phyloP scores from a whole-genome alignment of 2,797 vertebrate species.

The Characodon lateralis region DNA sequence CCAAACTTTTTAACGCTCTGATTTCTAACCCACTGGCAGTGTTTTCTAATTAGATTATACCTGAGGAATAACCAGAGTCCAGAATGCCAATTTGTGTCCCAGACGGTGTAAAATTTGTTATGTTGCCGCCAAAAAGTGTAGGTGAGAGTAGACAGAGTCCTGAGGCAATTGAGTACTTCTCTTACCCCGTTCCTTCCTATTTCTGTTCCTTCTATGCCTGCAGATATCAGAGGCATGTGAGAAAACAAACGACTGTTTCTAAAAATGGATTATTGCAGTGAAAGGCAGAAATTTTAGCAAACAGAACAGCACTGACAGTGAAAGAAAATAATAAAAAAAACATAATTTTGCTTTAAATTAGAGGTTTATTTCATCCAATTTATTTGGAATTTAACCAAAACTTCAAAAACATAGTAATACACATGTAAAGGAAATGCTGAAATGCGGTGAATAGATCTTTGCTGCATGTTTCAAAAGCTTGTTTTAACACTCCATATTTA shows the following conservation, averaged over 20 bases:
- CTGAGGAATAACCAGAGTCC: constrained; percentile 71
- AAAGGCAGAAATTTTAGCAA: constrained; percentile 46
- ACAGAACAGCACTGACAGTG: constrained; percentile 41
- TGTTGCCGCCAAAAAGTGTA: constrained; percentile 73
- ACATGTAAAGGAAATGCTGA: constrained; percentile 79
- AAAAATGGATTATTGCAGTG: constrained; percentile 58
- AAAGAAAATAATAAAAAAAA: neutral
- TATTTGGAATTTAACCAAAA: constrained; percentile 49
- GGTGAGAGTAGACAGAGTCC: constrained; percentile 76
- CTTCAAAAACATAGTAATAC: constrained; percentile 24
- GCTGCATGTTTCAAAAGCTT: constrained; percentile 78
- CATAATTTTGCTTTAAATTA: constrained; percentile 20
- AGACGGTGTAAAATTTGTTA: constrained; percentile 81
- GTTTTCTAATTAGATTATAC: constrained; percentile 82
- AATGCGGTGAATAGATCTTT: constrained; percentile 82
- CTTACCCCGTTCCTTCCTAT: constrained; percentile 15
- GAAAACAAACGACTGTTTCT: constrained; percentile 68
- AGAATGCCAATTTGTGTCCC: constrained; percentile 78
- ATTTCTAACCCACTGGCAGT: constrained; percentile 78
- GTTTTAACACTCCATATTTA: constrained; percentile 86
- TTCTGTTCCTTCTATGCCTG: constrained; percentile 42
- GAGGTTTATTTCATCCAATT: constrained; percentile 51
- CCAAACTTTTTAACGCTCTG: constrained; percentile 77
- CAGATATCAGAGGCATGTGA: constrained; percentile 49
- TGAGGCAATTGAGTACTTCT: constrained; percentile 62